These are phyloP conservation scores for Narcine bancroftii DNA, from an alignment of 2,113 vertebrate species.

Conservation along the genomic window DNA sequence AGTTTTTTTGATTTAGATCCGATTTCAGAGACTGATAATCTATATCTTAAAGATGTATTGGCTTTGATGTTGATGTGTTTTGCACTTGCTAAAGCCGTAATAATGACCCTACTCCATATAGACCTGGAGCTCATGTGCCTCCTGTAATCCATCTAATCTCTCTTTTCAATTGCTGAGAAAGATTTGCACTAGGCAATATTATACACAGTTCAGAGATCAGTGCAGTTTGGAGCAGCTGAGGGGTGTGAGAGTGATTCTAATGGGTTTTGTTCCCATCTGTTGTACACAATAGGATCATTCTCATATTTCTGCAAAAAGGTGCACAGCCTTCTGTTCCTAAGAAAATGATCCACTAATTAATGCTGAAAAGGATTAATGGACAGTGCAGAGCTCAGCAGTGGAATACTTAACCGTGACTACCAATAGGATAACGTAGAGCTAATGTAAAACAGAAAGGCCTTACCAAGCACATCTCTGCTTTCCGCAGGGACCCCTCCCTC, in stretches of 20 bases:
- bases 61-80: slow-evolving; percentile 3
- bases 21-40: background rate
- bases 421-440: background rate
- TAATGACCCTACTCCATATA: background rate
- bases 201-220: slow-evolving; percentile 32
- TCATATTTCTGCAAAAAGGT: slow-evolving; percentile 34
- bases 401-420: slow-evolving; percentile 4
- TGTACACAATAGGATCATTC: slow-evolving; percentile 37
- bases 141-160: slow-evolving; percentile 27
- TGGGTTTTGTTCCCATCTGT: slow-evolving; percentile 38
- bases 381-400: background rate
- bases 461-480: too few relatives aligned
- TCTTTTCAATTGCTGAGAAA: background rate
- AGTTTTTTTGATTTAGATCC: background rate
- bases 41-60: background rate
- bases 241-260: slow-evolving; percentile 22
- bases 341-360: slow-evolving; percentile 37
- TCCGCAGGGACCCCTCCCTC: too few relatives aligned
- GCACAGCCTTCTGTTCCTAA: slow-evolving; percentile 35
- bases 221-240: slow-evolving; percentile 33
- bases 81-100: slow-evolving; percentile 5
- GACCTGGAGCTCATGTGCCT: background rate
- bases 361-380: slow-evolving; percentile 24
- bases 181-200: slow-evolving; percentile 11
- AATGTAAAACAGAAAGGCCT: background rate